Evolutionary conservation across 2,888 invertebrate species (phyloP), one percentile per base, ranked within the genome.

Genomic region (Habroteleia sp.): DNA sequence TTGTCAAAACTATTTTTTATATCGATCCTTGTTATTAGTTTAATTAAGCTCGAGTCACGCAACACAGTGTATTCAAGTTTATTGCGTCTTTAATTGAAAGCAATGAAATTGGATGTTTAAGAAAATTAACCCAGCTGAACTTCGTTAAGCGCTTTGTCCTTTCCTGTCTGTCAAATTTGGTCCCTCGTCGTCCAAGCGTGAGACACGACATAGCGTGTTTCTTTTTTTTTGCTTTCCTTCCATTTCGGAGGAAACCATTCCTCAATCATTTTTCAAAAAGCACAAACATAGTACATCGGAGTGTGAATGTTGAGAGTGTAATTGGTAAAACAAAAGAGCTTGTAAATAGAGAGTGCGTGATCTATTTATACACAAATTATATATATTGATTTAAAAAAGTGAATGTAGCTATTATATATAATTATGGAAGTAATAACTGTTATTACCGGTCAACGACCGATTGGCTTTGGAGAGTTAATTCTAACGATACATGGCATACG

Each of bases 281-380:
- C 48, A 68, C 54, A 31, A 58, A 41, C 33, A 48, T 58, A 35
- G 46, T 20, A 31, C 29, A 46, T 62, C 37, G 5, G 14, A 4
- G 62, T 54, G 44, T 62, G 56, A 63, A 41, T 71, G 60, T 11
- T 48, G 14, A 39, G 10, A 27, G 44, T 56, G 48, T 31, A 60
- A 69, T 37, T 29, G 37, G 10, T 17, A 52, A 52, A 16, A 63
- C 13, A 54, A 33, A 52, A 46, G 52, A 33, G 41, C 39, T 77
- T 80, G 80, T 80, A 79, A 74, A 78, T 80, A 80, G 52, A 73
- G 76, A 56, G 46, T 80, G 78, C 42, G 44, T 78, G 78, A 77
- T 77, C 71, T 80, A 80, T 80, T 80, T 78, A 78, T 80, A 79
- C 56, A 63, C 44, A 74, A 60, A 77, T 74, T 74, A 72, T 76